These are phyloP conservation scores for Labia minor DNA, from an alignment of 2,888 invertebrate genomes.

Conservation along the genomic window DNA sequence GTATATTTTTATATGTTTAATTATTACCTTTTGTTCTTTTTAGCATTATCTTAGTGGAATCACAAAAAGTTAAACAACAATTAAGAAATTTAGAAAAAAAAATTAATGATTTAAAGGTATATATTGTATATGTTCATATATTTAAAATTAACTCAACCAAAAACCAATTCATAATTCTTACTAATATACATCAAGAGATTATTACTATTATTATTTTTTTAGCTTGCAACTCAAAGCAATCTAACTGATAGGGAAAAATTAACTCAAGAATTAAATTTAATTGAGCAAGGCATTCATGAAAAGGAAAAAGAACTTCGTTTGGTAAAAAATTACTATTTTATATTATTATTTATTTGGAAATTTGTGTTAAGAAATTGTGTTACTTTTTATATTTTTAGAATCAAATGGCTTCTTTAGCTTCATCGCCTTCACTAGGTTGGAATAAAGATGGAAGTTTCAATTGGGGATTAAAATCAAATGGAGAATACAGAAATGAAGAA, in stretches of 20 bases:
- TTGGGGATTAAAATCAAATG: constrained; percentile 28
- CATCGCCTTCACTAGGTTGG: constrained; percentile 25
- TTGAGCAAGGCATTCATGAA: constrained; percentile 51
- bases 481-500: constrained; percentile 35
- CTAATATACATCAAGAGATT: too few species aligned
- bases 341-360: neutral
- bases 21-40: constrained; percentile 25
- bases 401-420: constrained; percentile 26
- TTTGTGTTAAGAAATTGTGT: neutral
- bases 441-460: constrained; percentile 26
- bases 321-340: constrained; percentile 27
- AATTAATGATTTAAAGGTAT: constrained; percentile 47
- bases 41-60: constrained; percentile 42
- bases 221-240: constrained; percentile 44
- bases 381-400: constrained; percentile 27
- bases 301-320: constrained; percentile 45
- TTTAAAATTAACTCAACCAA: too few species aligned
- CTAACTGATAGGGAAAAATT: constrained; percentile 46
- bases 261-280: constrained; percentile 47
- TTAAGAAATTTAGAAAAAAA: constrained; percentile 49
- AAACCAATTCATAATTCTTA: too few species aligned
- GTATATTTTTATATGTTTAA: constrained; percentile 14
- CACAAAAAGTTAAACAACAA: constrained; percentile 49
- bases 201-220: too few species aligned
- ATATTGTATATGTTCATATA: neutral